Evolutionary conservation across 2,888 invertebrate species (phyloP).

Genomic region (Chloromyia formosa): DNA sequence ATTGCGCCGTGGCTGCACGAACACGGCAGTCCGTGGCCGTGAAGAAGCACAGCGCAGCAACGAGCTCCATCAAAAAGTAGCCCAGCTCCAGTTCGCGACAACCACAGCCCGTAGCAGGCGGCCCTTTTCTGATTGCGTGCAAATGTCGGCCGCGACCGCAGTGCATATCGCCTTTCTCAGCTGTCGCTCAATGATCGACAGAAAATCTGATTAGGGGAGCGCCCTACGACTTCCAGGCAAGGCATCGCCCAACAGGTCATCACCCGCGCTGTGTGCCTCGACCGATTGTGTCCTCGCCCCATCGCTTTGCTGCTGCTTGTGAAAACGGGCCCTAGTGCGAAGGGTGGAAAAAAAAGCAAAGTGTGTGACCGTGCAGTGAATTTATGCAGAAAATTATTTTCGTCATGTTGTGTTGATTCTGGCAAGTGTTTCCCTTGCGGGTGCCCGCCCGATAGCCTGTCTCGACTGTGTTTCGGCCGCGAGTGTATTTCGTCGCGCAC

Average conservation of each 20-base stretch:
- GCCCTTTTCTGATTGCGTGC: conserved; percentile 15
- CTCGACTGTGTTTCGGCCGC: too few relatives aligned
- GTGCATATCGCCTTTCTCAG: neutral
- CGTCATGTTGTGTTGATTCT: too few relatives aligned
- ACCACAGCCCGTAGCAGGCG: neutral
- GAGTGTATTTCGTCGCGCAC: too few relatives aligned
- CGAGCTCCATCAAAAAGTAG: neutral
- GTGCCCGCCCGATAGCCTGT: too few relatives aligned
- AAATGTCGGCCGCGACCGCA: neutral
- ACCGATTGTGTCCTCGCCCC: neutral
- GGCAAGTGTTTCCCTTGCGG: too few relatives aligned
- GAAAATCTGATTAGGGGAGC: neutral
- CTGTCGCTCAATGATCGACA: neutral
- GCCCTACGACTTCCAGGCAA: neutral
- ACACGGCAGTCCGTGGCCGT: neutral
- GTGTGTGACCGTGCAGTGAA: too few relatives aligned
- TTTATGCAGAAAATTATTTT: too few relatives aligned
- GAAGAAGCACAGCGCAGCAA: neutral
- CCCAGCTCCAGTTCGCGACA: neutral
- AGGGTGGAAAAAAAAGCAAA: too few relatives aligned
- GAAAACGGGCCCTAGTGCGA: too few relatives aligned
- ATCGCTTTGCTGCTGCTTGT: too few relatives aligned
- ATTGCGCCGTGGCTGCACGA: conserved; percentile 21
- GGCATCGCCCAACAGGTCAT: conserved; percentile 19
- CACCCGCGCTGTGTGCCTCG: neutral